Conservation (phyloP, 2,113 vertebrate species). For the mouse (Mus musculus) region GRCm39 chr3:38139501-38140000, state of each 20-base stretch:
- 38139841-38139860: background rate
- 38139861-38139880: background rate
- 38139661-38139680: background rate
- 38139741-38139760: background rate
- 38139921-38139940: background rate
- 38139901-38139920: background rate
- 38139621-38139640: background rate
- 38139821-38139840: background rate
- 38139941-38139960: background rate
- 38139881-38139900: background rate
- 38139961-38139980: background rate
- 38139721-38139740: background rate
- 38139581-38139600: background rate
- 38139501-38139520: background rate
- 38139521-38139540: background rate
- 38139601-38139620: background rate
- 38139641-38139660: background rate
- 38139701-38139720: background rate
- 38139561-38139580: background rate
- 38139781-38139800: background rate
- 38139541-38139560: conserved; percentile 34
- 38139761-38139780: background rate
- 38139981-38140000: background rate
- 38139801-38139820: background rate
- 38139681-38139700: background rate